Conservation (phyloP, 2,797 vertebrate genomes). For the Thunnus albacares region DNA sequence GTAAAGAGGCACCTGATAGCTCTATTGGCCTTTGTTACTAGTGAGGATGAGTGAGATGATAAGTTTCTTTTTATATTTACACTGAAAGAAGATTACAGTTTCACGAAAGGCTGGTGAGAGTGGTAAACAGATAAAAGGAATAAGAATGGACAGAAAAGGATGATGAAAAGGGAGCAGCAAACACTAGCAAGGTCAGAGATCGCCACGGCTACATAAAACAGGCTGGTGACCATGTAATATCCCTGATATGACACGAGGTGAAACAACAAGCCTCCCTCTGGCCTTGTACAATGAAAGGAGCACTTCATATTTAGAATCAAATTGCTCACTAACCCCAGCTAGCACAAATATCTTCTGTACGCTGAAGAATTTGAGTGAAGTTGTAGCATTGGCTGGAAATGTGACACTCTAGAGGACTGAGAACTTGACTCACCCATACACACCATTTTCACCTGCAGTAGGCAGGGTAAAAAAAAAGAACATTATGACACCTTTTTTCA, state of each 20-base stretch:
- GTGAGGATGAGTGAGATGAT: constrained; percentile 44
- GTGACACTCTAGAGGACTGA: constrained; percentile 9
- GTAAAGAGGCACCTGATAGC: constrained; percentile 72
- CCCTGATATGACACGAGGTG: constrained; percentile 30
- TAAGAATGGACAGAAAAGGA: neutral
- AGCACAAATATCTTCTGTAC: constrained; percentile 3
- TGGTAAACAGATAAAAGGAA: constrained; percentile 32
- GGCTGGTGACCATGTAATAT: constrained; percentile 37
- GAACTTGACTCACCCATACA: neutral
- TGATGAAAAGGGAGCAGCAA: constrained; percentile 24
- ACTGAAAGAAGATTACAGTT: constrained; percentile 54
- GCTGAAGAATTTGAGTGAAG: neutral
- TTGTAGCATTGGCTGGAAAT: constrained; percentile 12
- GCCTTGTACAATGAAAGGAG: constrained; percentile 15
- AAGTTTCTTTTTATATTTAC: constrained; percentile 62
- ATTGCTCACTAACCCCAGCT: neutral
- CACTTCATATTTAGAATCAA: neutral
- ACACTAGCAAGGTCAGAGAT: constrained; percentile 47
- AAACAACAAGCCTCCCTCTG: constrained; percentile 32
- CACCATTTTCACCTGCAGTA: neutral
- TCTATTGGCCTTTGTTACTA: constrained; percentile 64
- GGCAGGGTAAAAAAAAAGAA: neutral
- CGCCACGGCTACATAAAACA: constrained; percentile 28
- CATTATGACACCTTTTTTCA: constrained; percentile 1
- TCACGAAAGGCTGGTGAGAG: constrained; percentile 12